Base-by-base conservation (phyloP, 2,113 vertebrate genomes). In the Ochotona princeps region DNA sequence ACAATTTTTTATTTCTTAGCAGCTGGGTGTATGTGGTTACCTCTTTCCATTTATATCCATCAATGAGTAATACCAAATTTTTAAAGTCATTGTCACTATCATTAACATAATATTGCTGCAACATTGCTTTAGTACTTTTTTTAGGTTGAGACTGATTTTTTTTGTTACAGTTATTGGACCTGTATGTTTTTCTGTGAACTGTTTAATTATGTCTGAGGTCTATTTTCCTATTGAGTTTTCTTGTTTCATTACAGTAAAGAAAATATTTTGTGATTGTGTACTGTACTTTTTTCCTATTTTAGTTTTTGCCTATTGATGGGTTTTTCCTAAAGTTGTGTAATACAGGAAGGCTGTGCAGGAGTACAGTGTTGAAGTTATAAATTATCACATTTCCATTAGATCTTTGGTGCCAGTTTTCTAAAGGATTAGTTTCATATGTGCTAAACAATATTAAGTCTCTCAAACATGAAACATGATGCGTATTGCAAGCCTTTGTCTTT, bases 301-400 rank as follows among this genome's bases (percentile, higher is more conserved):
- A 28, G 82, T n/a, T 73, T 79, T 83, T 83, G 78, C 65, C 49
- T 81, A 25, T 47, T 51, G 65, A 47, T 57, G 9, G 25, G 2
- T 47, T 94, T 73, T 94, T 83, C 38, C 63, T 80, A 87, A 23
- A 83, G 30, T 12, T 61, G 57, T 94, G 78, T 84, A 81, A 81
- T 91, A 44, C 1, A 82, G n/a, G 51, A 78, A 6, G 51, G 84
- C 80, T 83, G 83, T 60, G 3, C 2, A 67, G 26, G 32, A 83
- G 21, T 74, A 18, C 32, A 61, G 26, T 69, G 35, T 65, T 92
- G 75, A 28, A 60, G 80, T 83, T 96, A 83, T 92, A 87, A 32
- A 51, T 84, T 81, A 51, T 94, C 32, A 94, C 54, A 75, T 82
- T 83, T 92, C 23, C 54, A 44, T 75, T 87, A 25, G 49, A 2